phyloP scores from a whole-genome alignment of 2,888 invertebrate species.

The Venustoraphidia nigricollis region DNA sequence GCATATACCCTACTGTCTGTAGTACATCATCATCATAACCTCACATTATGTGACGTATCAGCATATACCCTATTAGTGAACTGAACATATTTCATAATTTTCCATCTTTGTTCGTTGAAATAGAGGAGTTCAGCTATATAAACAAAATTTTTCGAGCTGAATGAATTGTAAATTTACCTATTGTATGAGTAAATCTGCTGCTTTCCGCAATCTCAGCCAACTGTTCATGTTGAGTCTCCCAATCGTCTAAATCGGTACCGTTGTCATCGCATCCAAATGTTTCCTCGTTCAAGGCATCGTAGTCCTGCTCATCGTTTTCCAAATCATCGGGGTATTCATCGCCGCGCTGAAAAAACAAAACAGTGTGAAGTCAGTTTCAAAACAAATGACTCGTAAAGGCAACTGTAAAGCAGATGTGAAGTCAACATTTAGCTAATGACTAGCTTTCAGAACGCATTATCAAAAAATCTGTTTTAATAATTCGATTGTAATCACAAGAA shows the following conservation, averaged over 20 bases:
- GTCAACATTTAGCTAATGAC: no score
- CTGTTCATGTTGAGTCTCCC: constrained; percentile 60
- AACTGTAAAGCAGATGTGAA: no score
- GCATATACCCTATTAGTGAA: no score
- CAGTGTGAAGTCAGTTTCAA: constrained; percentile 15
- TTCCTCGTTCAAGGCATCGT: constrained; percentile 84
- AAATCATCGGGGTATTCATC: constrained; percentile 44
- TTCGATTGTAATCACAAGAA: no score
- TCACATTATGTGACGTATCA: no score
- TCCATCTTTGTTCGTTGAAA: no score
- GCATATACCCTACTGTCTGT: no score
- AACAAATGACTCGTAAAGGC: not conserved
- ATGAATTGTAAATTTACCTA: constrained; percentile 15
- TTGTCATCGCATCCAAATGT: constrained; percentile 72
- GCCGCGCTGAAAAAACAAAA: constrained; percentile 31
- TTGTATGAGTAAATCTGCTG: constrained; percentile 22
- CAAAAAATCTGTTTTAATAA: no score
- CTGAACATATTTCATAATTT: no score
- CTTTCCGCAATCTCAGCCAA: constrained; percentile 43
- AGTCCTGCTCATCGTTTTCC: constrained; percentile 61
- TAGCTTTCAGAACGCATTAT: no score
- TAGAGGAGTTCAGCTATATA: not conserved
- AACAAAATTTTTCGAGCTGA: not conserved
- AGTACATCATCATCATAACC: no score
- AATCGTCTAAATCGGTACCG: constrained; percentile 35